Evolutionary conservation across 1,140 invertebrate species (phyloP).

Genomic region (Sycobia sp.): DNA sequence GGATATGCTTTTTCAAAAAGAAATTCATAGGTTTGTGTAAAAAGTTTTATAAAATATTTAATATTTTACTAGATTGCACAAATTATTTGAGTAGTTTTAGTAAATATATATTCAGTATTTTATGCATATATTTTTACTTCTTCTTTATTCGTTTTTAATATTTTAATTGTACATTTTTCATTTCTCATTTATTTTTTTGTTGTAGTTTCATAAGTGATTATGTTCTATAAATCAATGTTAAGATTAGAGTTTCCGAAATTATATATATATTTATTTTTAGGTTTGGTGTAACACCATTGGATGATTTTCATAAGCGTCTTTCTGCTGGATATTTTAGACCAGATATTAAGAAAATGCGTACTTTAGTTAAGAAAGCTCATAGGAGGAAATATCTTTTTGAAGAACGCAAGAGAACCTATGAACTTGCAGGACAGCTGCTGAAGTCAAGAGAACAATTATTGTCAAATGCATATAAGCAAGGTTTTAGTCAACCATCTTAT

Average conservation of each 20-base stretch:
- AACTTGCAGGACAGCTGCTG: conserved; percentile 66
- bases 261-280: conserved; percentile 49
- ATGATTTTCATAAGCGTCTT: conserved; percentile 66
- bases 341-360: conserved; percentile 65
- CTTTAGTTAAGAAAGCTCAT: conserved; percentile 70
- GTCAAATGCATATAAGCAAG: conserved; percentile 63
- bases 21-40: conserved; percentile 65
- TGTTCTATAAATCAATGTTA: no score
- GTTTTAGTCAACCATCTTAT: conserved; percentile 61
- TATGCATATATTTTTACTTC: background rate
- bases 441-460: conserved; percentile 72
- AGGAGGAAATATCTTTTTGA: conserved; percentile 71
- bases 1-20: conserved; percentile 65
- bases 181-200: no score
- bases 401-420: conserved; percentile 63
- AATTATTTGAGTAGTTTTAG: background rate
- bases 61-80: no score
- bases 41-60: background rate
- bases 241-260: background rate
- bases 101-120: conserved; percentile 39
- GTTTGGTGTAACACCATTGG: conserved; percentile 54
- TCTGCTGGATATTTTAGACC: conserved; percentile 69
- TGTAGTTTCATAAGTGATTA: no score
- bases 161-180: no score
- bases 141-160: background rate